A percentile compares a stretch with the other conserved stretches of the same genome.
phyloP scores from a whole-genome alignment of 2,797 vertebrate genomes.

The Oryzias dopingdopingensis region DNA sequence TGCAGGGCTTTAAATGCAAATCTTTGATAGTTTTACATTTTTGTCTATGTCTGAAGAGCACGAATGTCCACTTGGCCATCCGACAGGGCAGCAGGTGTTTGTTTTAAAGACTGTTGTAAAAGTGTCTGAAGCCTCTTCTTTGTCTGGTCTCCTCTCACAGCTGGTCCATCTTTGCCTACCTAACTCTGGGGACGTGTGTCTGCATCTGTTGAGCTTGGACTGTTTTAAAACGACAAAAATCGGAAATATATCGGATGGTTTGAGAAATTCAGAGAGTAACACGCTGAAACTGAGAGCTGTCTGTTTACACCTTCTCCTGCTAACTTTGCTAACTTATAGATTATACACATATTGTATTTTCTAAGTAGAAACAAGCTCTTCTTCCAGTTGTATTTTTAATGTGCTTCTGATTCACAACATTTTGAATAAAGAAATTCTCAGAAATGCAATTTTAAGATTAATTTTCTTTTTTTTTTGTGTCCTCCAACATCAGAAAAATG shows the following conservation, averaged over 20 bases:
- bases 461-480: no score
- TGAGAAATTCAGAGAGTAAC: no score
- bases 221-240: constrained; percentile 46
- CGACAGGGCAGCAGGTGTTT: constrained; percentile 60
- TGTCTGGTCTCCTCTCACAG: constrained; percentile 24
- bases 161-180: constrained; percentile 17
- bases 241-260: neutral
- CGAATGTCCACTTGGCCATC: constrained; percentile 22
- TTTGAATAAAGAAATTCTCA: no score
- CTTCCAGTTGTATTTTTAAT: no score
- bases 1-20: neutral
- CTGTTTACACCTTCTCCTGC: no score
- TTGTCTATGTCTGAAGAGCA: constrained; percentile 10
- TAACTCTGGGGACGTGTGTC: constrained; percentile 34
- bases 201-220: constrained; percentile 49
- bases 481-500: no score
- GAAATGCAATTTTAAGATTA: no score
- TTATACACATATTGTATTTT: no score
- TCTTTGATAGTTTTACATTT: neutral
- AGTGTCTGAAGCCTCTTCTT: constrained; percentile 40
- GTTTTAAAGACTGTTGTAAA: constrained; percentile 63
- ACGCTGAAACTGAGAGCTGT: no score
- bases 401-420: no score
- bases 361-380: no score
- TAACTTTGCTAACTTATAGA: no score